These are phyloP conservation scores for Hippocampus abdominalis DNA, from an alignment of 2,113 vertebrate genomes.

Conservation along the genomic window DNA sequence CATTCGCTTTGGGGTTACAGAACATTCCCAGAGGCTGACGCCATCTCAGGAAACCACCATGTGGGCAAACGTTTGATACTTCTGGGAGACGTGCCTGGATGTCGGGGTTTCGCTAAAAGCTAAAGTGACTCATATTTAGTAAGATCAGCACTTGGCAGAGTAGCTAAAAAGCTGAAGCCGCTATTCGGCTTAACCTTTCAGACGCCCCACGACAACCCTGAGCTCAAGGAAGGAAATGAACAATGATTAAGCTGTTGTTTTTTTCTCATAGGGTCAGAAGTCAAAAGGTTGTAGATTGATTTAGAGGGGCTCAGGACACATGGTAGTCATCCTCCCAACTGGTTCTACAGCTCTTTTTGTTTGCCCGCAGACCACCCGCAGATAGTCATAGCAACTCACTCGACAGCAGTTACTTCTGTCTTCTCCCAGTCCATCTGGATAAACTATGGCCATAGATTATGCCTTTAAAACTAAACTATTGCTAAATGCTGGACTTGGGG, in stretches of 20 bases:
- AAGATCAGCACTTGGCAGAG: constrained; percentile 36
- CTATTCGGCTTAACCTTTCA: constrained; percentile 20
- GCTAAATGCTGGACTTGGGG: not conserved
- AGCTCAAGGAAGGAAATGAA: constrained; percentile 21
- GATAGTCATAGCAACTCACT: not conserved
- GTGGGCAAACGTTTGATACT: constrained; percentile 41
- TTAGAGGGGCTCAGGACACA: constrained; percentile 26
- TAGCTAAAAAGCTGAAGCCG: constrained; percentile 18
- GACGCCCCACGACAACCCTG: constrained; percentile 10
- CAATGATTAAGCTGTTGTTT: constrained; percentile 29
- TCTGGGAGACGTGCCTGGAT: constrained; percentile 37
- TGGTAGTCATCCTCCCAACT: constrained; percentile 13
- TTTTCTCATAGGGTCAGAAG: constrained; percentile 20
- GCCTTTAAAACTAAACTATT: not conserved
- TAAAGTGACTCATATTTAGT: constrained; percentile 32
- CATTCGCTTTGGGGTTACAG: constrained; percentile 16
- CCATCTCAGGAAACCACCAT: constrained; percentile 60
- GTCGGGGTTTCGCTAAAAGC: constrained; percentile 9
- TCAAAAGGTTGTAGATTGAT: constrained; percentile 10
- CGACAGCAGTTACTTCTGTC: not conserved
- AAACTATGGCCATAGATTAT: not conserved
- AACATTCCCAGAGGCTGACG: constrained; percentile 66
- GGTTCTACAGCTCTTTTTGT: constrained; percentile 20
- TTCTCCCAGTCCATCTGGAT: not conserved
- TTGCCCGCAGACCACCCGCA: constrained; percentile 22